Conservation (phyloP, 2,888 invertebrate genomes). For the Sinopyrophorus schimmeli region DNA sequence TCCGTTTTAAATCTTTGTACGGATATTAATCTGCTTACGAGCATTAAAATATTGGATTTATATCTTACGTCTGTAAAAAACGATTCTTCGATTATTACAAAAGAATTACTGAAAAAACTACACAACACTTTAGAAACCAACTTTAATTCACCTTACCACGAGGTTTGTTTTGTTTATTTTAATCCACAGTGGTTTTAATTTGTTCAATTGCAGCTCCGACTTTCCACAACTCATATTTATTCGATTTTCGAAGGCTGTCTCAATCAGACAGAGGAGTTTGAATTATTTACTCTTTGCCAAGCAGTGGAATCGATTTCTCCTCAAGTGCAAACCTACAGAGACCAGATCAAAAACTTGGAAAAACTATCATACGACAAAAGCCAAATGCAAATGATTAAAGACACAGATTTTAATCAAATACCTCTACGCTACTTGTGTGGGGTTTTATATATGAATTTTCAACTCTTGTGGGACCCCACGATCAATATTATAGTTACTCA, state of each 20-base stretch:
- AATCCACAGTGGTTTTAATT: too few relatives aligned
- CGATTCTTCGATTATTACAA: slow-evolving; percentile 54
- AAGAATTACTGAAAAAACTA: slow-evolving; percentile 56
- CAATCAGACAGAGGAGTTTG: slow-evolving; percentile 55
- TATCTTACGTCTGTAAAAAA: slow-evolving; percentile 58
- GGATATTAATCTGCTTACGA: slow-evolving; percentile 56
- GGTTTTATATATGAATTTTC: slow-evolving; percentile 82
- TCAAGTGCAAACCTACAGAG: slow-evolving; percentile 78
- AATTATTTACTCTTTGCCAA: slow-evolving; percentile 69
- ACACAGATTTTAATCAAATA: slow-evolving; percentile 64
- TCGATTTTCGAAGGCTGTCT: slow-evolving; percentile 64
- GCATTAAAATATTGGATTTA: slow-evolving; percentile 61
- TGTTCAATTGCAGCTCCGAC: slow-evolving; percentile 60
- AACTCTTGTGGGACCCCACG: slow-evolving; percentile 85
- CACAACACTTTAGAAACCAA: slow-evolving; percentile 63
- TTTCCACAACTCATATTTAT: slow-evolving; percentile 74
- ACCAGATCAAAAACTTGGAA: slow-evolving; percentile 73
- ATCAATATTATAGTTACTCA: slow-evolving; percentile 74
- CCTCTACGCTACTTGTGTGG: slow-evolving; percentile 81
- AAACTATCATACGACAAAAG: slow-evolving; percentile 69
- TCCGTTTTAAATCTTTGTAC: slow-evolving; percentile 56
- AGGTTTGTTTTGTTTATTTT: too few relatives aligned
- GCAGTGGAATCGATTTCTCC: slow-evolving; percentile 71
- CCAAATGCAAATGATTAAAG: slow-evolving; percentile 58
- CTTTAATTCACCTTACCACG: slow-evolving; percentile 69